These are phyloP conservation scores for Streptopelia turtur DNA, from an alignment of 2,797 vertebrate species.

Conservation along the genomic window DNA sequence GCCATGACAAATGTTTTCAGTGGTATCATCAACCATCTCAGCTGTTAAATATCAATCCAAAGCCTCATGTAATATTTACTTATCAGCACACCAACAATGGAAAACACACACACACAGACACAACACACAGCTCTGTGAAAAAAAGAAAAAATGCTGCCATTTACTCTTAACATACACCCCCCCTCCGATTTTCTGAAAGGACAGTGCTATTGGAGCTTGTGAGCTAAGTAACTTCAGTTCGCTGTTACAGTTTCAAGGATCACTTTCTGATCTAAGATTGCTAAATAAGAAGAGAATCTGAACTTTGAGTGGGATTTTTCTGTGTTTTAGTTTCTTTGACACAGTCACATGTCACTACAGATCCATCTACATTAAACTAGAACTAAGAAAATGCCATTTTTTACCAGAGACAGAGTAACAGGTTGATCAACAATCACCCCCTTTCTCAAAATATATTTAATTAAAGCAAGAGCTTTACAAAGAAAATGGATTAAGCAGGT, in stretches of 20 bases:
- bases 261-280: background rate
- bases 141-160: background rate
- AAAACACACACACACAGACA: background rate
- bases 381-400: background rate
- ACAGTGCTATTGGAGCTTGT: background rate
- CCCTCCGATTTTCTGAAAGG: background rate
- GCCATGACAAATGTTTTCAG: slow-evolving; percentile 58
- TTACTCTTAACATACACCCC: background rate
- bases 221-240: background rate
- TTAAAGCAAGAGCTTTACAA: background rate
- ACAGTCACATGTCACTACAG: background rate
- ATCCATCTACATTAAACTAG: background rate
- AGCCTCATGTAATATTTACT: slow-evolving; percentile 32
- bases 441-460: background rate
- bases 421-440: background rate
- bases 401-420: background rate
- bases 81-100: slow-evolving; percentile 20
- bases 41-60: slow-evolving; percentile 23
- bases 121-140: background rate
- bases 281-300: background rate
- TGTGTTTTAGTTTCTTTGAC: background rate
- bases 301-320: rapidly evolving
- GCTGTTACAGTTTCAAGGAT: background rate
- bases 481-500: background rate
- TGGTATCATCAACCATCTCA: slow-evolving; percentile 1